Evolutionary conservation across 2,797 vertebrate genomes (phyloP).

Genomic region (Microhierax caerulescens): DNA sequence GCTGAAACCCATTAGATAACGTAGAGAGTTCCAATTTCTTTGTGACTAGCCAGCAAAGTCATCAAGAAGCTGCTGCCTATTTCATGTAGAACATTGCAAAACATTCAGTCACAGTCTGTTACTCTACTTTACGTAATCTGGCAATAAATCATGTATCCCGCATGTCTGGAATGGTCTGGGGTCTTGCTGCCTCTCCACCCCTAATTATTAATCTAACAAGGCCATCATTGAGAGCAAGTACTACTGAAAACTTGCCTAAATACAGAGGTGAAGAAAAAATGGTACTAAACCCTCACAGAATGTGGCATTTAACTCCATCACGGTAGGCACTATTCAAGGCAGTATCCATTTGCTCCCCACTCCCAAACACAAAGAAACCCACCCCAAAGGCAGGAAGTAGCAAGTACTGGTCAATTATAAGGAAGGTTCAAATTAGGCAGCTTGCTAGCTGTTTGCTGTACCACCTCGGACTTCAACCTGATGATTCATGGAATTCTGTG

Average conservation of each 20-base stretch:
- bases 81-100: background rate
- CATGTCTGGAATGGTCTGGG: background rate
- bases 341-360: background rate
- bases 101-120: background rate
- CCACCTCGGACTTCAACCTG: background rate
- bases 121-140: background rate
- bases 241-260: background rate
- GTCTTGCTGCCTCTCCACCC: background rate
- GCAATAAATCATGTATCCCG: background rate
- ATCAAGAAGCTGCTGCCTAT: background rate
- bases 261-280: background rate
- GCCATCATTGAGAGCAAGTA: background rate
- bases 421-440: background rate
- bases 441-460: background rate
- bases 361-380: fast-evolving
- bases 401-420: background rate
- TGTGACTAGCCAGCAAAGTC: background rate
- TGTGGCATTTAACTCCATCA: background rate
- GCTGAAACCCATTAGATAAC: background rate
- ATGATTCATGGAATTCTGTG: background rate
- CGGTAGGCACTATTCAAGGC: background rate
- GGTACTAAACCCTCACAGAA: background rate
- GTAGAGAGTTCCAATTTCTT: fast-evolving
- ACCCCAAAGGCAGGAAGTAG: background rate
- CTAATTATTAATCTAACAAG: background rate